Base-by-base conservation (phyloP, 2,797 vertebrate genomes). In the Sciurus vulgaris region DNA sequence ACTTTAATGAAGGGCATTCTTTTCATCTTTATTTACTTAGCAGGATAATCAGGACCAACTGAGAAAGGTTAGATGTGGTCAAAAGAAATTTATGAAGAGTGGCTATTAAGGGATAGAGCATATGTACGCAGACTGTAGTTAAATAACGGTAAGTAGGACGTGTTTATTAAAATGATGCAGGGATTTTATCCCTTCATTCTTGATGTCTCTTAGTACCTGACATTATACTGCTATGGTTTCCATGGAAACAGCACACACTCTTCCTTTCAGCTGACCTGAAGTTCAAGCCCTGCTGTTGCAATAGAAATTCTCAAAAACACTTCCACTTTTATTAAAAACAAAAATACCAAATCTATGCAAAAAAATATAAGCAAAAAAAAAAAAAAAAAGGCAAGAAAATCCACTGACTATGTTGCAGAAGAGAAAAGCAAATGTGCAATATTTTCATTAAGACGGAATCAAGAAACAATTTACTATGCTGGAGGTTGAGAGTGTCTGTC, bases 91-190 rank as follows among this genome's bases (percentile, higher is more conserved):
- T 94, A 92, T 92, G 84, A 97, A 96, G 94, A 95, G 96, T 83
- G 89, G 77, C 96, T 96, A 89, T 92, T 92, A 95, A 86, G 51
- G 88, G 51, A 79, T 30, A 54, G 70, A 93, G 91, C 87, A 35
- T 87, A 76, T 65, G 78, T 91, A 93, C 1, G 33, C 65, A 56
- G 93, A 74, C 84, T 94, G 63, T 61, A 94, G 94, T 98, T 98
- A 98, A 98, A 98, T 98, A 92, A 98, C 82, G 70, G 97, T 97
- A 98, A 98, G 97, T 97, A 92, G 97, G 98, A 98, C 77, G 96
- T 99, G 98, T 98, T 98, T 98, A 98, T 98, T 98, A 98, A 98
- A 98, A 98, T 98, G 98, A 98, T 98, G 98, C 98, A 98, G 97
- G 97, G 98, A 98, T 98, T 98, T 98, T 98, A 98, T 98, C 97